These are phyloP conservation scores for Pandemis corylana DNA, from an alignment of 2,888 invertebrate genomes.

Conservation along the genomic window DNA sequence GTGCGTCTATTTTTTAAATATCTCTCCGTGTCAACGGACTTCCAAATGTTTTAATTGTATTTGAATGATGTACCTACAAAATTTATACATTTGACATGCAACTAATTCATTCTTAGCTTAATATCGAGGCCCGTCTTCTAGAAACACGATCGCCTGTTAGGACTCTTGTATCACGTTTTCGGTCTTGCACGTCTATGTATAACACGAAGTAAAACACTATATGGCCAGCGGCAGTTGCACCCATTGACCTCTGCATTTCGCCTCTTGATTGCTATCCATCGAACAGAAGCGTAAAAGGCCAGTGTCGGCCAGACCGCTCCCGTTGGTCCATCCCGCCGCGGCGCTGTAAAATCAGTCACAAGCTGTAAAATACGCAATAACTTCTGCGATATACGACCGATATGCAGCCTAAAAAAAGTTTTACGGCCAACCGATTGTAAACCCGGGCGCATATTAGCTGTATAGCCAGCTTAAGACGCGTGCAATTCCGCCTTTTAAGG, in stretches of 20 bases:
- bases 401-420: slow-evolving; percentile 67
- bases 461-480: slow-evolving; percentile 53
- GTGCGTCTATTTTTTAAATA: no score
- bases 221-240: neutral
- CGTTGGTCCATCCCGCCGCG: slow-evolving; percentile 48
- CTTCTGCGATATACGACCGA: slow-evolving; percentile 74
- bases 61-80: no score
- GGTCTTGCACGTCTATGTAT: neutral
- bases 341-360: slow-evolving; percentile 81
- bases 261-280: slow-evolving; percentile 2
- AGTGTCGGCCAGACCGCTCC: slow-evolving; percentile 11
- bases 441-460: slow-evolving; percentile 71
- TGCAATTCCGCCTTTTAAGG: slow-evolving; percentile 63
- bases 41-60: no score
- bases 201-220: neutral
- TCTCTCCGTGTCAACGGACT: no score
- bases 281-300: slow-evolving; percentile 4
- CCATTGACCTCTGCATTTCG: neutral
- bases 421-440: slow-evolving; percentile 76
- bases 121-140: no score
- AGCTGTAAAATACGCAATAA: slow-evolving; percentile 77
- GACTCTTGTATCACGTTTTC: no score
- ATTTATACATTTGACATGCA: no score
- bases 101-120: no score
- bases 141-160: no score